Evolutionary conservation across 2,113 vertebrate genomes (phyloP).

Genomic region (Alaudala cheleensis): DNA sequence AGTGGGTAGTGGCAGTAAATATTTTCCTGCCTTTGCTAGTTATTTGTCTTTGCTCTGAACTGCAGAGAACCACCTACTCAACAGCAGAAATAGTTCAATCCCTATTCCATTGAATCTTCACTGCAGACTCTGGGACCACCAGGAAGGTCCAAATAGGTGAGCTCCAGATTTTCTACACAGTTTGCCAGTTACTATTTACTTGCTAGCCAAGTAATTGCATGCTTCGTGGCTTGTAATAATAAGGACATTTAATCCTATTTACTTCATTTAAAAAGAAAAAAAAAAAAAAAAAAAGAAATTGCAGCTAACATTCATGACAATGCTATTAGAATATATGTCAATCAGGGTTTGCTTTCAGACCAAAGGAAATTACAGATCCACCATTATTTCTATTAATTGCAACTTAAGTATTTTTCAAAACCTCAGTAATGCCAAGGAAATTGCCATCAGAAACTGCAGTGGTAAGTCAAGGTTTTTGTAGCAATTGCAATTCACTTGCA

Average conservation of each 20-base stretch:
- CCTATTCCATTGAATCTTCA: neutral
- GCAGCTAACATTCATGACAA: neutral
- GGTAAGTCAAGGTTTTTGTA: neutral
- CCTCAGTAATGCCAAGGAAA: neutral
- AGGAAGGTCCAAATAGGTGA: constrained; percentile 11
- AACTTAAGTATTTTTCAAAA: neutral
- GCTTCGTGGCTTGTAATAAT: neutral
- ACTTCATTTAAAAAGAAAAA: neutral
- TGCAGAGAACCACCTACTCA: constrained; percentile 58
- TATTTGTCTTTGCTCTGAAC: constrained; percentile 44
- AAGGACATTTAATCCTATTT: neutral
- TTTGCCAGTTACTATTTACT: constrained; percentile 30
- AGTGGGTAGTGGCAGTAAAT: constrained; percentile 53
- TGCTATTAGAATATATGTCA: neutral
- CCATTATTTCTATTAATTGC: constrained; percentile 15
- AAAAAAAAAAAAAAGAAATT: neutral
- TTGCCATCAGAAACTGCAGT: neutral
- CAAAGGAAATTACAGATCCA: neutral
- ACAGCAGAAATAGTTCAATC: constrained; percentile 30
- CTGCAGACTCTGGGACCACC: neutral
- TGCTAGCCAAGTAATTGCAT: neutral
- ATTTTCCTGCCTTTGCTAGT: constrained; percentile 52
- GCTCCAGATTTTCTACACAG: neutral
- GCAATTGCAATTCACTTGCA: neutral
- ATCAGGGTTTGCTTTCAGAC: neutral